Base-by-base conservation (phyloP, 2,888 invertebrate genomes). In the Alitta virens region DNA sequence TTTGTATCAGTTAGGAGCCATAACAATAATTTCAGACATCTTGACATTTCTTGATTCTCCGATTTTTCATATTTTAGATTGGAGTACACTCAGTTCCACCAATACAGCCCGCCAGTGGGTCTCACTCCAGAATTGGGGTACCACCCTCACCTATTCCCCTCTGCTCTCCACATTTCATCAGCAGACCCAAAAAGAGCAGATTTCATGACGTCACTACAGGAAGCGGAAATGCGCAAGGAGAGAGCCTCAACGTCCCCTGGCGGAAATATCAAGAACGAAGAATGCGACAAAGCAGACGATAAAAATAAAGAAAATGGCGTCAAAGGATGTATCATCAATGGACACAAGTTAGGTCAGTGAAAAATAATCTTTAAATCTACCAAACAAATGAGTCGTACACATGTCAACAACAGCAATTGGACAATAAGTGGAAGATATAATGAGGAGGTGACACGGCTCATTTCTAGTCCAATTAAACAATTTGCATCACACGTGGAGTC, bases 61-160 rank as follows among this genome's bases (percentile, higher is more conserved):
- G 12, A 33, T 33, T 33, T 12, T 12, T 21, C 9, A n/a, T 24
- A 9, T 24, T 52, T 5, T 7, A 73, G 72, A 56, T 63, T 71
- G 24, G 68, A 70, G 14, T 72, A 66, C 54, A 64, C 65, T 5
- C 70, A 71, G 52, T 69, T 70, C 52, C 68, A 59, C 33, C 68
- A 68, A 25, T 74, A 72, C 65, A 70, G 70, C 52, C 64, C 72
- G 9, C 67, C 71, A 0, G 52, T 68, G 23, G 70, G 66, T 12
- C 46, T 73, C 57, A 63, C 67, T 24, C 68, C 67, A 7, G 73
- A 69, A 18, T 62, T 63, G 49, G 63, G 63, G 49, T 67, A 64
- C 65, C 61, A 64, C 64, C 58, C 33, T 33, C 56, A 27, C 24
- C 46, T 62, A 23, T 62, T 59, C 59, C 43, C 60, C 16, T 23